Evolutionary conservation across 2,797 vertebrate species (phyloP).

Genomic region (Sebastes trivittatus): DNA sequence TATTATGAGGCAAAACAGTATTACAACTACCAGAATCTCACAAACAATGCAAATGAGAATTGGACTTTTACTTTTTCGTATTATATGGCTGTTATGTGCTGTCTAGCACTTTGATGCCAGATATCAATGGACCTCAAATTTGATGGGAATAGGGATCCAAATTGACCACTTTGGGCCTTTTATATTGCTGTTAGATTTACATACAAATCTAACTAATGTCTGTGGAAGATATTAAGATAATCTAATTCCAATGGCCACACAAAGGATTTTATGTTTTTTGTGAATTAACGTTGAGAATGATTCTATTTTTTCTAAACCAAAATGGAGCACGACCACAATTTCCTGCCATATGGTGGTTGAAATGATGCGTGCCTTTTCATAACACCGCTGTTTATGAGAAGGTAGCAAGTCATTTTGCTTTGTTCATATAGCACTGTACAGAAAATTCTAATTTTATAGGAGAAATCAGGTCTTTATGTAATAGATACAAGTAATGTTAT

Average conservation of each 20-base stretch:
- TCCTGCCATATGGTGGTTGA: constrained; percentile 83
- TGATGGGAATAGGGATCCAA: constrained; percentile 67
- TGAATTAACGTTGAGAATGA: constrained; percentile 80
- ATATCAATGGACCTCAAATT: constrained; percentile 71
- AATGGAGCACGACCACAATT: constrained; percentile 83
- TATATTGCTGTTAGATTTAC: constrained; percentile 75
- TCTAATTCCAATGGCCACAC: constrained; percentile 76
- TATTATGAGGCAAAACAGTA: constrained; percentile 82
- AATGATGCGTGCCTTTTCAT: constrained; percentile 85
- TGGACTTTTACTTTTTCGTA: constrained; percentile 73
- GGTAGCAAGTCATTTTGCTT: constrained; percentile 82
- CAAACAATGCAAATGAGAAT: constrained; percentile 72
- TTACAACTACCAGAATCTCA: constrained; percentile 77
- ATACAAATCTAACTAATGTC: constrained; percentile 64
- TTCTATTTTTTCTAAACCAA: constrained; percentile 88
- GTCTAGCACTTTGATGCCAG: constrained; percentile 60
- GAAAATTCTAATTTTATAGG: constrained; percentile 89
- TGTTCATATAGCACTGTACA: constrained; percentile 89
- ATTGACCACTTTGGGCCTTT: constrained; percentile 79
- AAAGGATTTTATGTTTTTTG: constrained; percentile 82
- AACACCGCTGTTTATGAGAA: constrained; percentile 82
- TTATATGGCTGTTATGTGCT: constrained; percentile 57
- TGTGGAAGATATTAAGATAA: constrained; percentile 62
- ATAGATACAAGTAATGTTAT: constrained; percentile 86
- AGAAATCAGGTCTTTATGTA: constrained; percentile 88